These are phyloP conservation scores for Antechinus flavipes DNA, from an alignment of 2,113 vertebrate species.

Conservation along the genomic window DNA sequence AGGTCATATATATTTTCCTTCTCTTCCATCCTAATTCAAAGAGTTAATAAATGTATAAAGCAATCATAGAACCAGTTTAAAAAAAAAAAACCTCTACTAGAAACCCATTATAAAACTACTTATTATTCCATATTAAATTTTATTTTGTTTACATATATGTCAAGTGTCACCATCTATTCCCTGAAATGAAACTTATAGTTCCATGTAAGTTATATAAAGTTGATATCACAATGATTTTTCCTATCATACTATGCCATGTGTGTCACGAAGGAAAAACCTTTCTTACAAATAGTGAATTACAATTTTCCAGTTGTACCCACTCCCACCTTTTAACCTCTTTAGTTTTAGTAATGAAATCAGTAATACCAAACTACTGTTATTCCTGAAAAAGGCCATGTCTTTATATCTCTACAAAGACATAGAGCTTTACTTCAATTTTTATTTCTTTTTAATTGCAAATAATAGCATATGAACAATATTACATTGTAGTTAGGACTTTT, in stretches of 20 bases:
- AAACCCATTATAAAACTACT: neutral
- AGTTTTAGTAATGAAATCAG: neutral
- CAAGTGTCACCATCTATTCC: neutral
- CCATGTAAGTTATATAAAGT: neutral
- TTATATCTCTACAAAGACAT: neutral
- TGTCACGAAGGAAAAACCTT: neutral
- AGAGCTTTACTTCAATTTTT: neutral
- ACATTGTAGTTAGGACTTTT: neutral
- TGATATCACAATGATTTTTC: neutral
- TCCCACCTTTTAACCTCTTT: neutral
- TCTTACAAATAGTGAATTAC: neutral
- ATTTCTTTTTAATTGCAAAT: neutral
- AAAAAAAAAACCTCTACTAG: neutral
- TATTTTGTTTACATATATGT: neutral
- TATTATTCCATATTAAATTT: neutral
- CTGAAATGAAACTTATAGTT: neutral
- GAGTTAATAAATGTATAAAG: neutral
- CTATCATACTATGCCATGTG: neutral
- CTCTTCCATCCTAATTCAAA: neutral
- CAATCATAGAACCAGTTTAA: neutral
- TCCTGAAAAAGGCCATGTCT: neutral
- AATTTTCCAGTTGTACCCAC: neutral
- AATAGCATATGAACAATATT: neutral
- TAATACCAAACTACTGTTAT: neutral
- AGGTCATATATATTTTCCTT: neutral